Evolutionary conservation across 1,140 invertebrate species (phyloP).

Genomic region (Drosophila lacteicornis): DNA sequence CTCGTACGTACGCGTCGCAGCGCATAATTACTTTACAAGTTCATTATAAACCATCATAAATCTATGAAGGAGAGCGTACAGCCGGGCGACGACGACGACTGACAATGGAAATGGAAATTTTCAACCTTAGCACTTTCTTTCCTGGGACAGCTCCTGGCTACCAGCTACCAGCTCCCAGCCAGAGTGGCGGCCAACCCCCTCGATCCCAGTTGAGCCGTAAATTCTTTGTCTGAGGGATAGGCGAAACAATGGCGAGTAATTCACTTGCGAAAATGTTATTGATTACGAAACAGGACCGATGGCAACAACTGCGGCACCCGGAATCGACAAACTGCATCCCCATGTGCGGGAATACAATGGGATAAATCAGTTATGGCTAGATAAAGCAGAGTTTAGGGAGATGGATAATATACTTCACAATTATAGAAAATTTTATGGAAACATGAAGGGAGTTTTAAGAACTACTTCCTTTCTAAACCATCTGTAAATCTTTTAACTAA

Average conservation of each 20-base stretch:
- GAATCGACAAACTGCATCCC: slow-evolving; percentile 42
- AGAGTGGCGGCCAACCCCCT: not conserved
- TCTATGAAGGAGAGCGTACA: slow-evolving; percentile 60
- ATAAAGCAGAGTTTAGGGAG: not conserved
- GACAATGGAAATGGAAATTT: slow-evolving; percentile 62
- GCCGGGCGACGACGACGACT: slow-evolving; percentile 31
- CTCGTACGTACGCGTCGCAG: slow-evolving; percentile 68
- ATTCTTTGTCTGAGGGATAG: slow-evolving; percentile 49
- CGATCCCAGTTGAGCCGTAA: slow-evolving; percentile 30
- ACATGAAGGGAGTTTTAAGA: no score
- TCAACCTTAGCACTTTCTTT: slow-evolving; percentile 70
- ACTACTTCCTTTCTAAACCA: no score
- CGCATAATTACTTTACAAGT: slow-evolving; percentile 85
- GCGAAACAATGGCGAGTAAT: slow-evolving; percentile 78
- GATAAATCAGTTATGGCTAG: not conserved
- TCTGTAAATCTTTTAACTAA: no score
- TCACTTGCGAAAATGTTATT: slow-evolving; percentile 83
- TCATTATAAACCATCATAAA: slow-evolving; percentile 85
- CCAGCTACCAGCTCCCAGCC: not conserved
- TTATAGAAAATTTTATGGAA: not conserved
- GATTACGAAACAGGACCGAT: slow-evolving; percentile 70
- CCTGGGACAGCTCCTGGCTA: slow-evolving; percentile 2
- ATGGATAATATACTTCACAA: not conserved
- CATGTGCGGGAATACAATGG: slow-evolving; percentile 39
- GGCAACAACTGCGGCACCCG: slow-evolving; percentile 54